A percentile compares a stretch with the other conserved stretches of the same genome.
Conservation (phyloP, 2,888 invertebrate genomes). For the Adelphocoris suturalis region DNA sequence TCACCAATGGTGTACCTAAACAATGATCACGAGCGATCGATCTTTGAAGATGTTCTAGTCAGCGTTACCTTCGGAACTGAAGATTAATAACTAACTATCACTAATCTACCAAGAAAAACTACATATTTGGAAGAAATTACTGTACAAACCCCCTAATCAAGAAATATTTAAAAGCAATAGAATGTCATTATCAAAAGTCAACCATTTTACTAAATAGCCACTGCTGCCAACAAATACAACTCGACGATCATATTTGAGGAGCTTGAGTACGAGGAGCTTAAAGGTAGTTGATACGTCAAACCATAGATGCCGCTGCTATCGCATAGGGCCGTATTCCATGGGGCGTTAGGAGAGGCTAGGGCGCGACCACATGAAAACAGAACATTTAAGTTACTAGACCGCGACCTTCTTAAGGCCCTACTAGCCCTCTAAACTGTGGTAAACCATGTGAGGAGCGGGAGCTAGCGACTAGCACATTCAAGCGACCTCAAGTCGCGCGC, state of each 20-base stretch:
- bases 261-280: too few relatives aligned
- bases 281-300: too few relatives aligned
- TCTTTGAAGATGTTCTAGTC: background rate
- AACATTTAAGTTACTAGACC: too few relatives aligned
- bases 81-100: conserved; percentile 52
- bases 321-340: too few relatives aligned
- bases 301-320: too few relatives aligned
- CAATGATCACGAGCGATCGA: conserved; percentile 45
- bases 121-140: conserved; percentile 63
- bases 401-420: too few relatives aligned
- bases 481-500: too few relatives aligned
- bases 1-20: conserved; percentile 48
- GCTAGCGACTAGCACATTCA: too few relatives aligned
- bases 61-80: background rate
- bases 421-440: too few relatives aligned
- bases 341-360: too few relatives aligned
- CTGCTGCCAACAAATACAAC: background rate
- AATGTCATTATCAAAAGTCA: conserved; percentile 74
- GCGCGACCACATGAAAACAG: too few relatives aligned
- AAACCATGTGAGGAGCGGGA: too few relatives aligned
- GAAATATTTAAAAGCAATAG: conserved; percentile 59
- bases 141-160: conserved; percentile 66
- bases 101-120: conserved; percentile 55
- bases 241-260: background rate
- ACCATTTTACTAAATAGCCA: conserved; percentile 70